Percentiles rank a stretch among this genome's conserved stretches.
These are phyloP conservation scores for Scyliorhinus canicula DNA, from an alignment of 2,797 vertebrate species.

Conservation along the genomic window DNA sequence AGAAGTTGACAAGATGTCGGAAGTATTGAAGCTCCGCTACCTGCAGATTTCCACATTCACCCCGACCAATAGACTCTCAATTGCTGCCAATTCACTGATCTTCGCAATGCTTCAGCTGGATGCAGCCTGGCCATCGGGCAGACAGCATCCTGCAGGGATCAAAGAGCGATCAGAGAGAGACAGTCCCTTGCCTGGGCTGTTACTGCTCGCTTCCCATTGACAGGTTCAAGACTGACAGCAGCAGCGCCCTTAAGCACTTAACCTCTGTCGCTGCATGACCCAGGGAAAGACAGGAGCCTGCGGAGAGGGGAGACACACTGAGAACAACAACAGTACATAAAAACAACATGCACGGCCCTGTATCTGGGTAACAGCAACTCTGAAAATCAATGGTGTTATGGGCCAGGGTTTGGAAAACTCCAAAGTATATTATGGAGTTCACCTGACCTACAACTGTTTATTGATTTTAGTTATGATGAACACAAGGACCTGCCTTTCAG, in stretches of 20 bases:
- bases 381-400: too few species aligned
- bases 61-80: too few species aligned
- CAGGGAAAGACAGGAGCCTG: neutral
- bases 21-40: neutral
- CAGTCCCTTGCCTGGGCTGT: neutral
- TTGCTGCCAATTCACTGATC: neutral
- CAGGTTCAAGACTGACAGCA: neutral
- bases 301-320: neutral
- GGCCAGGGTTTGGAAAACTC: too few species aligned
- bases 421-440: too few species aligned
- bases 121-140: neutral
- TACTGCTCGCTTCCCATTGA: neutral
- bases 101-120: neutral
- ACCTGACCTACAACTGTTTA: too few species aligned
- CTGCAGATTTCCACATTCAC: neutral
- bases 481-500: too few species aligned
- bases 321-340: neutral
- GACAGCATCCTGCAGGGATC: neutral
- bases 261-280: neutral
- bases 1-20: neutral
- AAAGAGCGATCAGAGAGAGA: too few species aligned
- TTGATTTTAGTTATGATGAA: too few species aligned
- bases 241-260: neutral
- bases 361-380: neutral
- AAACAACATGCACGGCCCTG: neutral